Evolutionary conservation across 2,888 invertebrate species (phyloP).

Genomic region (Caenorhabditis drosophilae): DNA sequence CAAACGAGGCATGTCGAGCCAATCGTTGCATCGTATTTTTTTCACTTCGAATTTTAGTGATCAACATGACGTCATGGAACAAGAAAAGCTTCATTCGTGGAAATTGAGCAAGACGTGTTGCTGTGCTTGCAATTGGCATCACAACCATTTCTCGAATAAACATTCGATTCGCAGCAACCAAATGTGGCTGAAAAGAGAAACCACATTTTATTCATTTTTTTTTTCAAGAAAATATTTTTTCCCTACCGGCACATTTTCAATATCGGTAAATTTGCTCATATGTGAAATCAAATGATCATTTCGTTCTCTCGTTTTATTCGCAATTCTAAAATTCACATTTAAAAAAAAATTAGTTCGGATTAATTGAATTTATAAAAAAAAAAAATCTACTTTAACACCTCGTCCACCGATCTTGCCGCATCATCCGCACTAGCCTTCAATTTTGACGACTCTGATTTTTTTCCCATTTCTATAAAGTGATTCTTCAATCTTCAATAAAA

Average conservation of each 20-base stretch:
- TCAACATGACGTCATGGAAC: conserved; percentile 92
- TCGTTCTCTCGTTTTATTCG: conserved; percentile 95
- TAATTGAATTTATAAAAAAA: conserved; percentile 78
- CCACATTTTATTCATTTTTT: too few relatives aligned
- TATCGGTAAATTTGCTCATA: conserved; percentile 96
- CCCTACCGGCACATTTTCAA: conserved; percentile 91
- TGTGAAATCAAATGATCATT: conserved; percentile 93
- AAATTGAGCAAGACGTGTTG: conserved; percentile 76
- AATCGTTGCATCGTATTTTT: conserved; percentile 36
- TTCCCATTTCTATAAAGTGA: conserved; percentile 80
- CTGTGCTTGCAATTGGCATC: conserved; percentile 24
- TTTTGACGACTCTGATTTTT: conserved; percentile 81
- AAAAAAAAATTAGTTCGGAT: not conserved
- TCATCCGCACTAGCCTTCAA: conserved; percentile 84
- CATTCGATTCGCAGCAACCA: conserved; percentile 47
- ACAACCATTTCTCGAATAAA: conserved; percentile 30
- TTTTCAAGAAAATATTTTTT: not conserved
- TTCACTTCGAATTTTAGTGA: conserved; percentile 70
- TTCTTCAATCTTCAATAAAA: not conserved
- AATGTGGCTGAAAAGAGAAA: conserved; percentile 34
- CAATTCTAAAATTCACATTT: conserved; percentile 74
- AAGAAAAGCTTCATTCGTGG: conserved; percentile 86
- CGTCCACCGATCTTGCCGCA: conserved; percentile 77
- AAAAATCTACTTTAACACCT: conserved; percentile 78
- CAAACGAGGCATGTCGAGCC: conserved; percentile 35